phyloP scores from a whole-genome alignment of 1,140 invertebrate species.

The Druon quercuslanigerum region DNA sequence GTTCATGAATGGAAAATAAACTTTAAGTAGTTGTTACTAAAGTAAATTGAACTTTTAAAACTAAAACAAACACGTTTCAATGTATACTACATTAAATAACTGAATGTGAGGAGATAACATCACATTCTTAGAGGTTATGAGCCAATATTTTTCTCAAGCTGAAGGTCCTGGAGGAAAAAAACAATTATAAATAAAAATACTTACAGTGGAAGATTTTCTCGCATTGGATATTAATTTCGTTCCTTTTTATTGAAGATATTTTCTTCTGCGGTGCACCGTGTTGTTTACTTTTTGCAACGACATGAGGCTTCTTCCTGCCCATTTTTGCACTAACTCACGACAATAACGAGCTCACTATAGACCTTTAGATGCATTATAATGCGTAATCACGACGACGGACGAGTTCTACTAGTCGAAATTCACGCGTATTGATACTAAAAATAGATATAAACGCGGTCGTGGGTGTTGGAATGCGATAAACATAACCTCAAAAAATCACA shows the following conservation, averaged over 20 bases:
- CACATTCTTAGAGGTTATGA: slow-evolving; percentile 21
- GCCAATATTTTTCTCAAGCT: background rate
- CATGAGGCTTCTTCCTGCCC: slow-evolving; percentile 54
- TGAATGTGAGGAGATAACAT: slow-evolving; percentile 33
- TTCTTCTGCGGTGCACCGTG: slow-evolving; percentile 42
- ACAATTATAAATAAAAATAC: slow-evolving; percentile 39
- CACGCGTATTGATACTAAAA: slow-evolving; percentile 23
- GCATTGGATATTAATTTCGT: slow-evolving; percentile 56
- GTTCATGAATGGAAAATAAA: too few species aligned
- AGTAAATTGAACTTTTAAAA: slow-evolving; percentile 1
- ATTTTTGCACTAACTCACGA: slow-evolving; percentile 44
- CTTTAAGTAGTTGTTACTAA: too few species aligned
- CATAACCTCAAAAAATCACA: slow-evolving; percentile 29
- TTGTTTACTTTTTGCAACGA: slow-evolving; percentile 54
- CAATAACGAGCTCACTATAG: slow-evolving; percentile 11
- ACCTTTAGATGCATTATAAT: slow-evolving; percentile 23
- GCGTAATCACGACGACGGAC: slow-evolving; percentile 13
- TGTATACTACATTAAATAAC: slow-evolving; percentile 30
- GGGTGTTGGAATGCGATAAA: slow-evolving; percentile 19
- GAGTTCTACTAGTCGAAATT: slow-evolving; percentile 19
- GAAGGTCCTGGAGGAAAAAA: background rate
- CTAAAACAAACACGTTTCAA: slow-evolving; percentile 28
- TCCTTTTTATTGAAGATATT: slow-evolving; percentile 50
- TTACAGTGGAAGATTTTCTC: slow-evolving; percentile 55
- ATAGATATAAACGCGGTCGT: slow-evolving; percentile 26